Conservation (phyloP, 2,888 invertebrate species). For the Cotesia congregata region DNA sequence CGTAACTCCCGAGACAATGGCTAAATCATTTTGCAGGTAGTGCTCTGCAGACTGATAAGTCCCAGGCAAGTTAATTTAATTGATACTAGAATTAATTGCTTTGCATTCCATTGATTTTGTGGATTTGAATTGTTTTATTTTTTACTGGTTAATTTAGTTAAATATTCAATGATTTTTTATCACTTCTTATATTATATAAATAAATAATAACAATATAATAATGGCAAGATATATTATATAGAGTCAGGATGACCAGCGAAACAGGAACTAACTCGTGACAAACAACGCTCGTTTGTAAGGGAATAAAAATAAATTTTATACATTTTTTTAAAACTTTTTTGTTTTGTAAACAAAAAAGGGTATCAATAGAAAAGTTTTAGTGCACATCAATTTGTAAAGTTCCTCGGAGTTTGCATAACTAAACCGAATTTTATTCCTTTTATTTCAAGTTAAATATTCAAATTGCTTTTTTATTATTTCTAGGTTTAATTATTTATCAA, state of each 20-base stretch:
- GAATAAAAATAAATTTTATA: slow-evolving; percentile 1
- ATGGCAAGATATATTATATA: too few relatives aligned
- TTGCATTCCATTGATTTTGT: too few relatives aligned
- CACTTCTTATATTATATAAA: too few relatives aligned
- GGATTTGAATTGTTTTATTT: not conserved
- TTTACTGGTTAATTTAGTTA: not conserved
- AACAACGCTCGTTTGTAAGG: slow-evolving; percentile 40
- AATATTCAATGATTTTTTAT: too few relatives aligned
- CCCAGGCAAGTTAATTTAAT: too few relatives aligned
- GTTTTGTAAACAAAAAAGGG: not conserved
- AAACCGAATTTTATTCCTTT: not conserved
- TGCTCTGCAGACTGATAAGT: too few relatives aligned
- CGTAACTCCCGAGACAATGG: slow-evolving; percentile 54
- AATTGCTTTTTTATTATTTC: not conserved
- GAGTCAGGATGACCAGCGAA: slow-evolving; percentile 48
- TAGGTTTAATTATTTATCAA: not conserved
- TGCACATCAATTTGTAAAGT: not conserved
- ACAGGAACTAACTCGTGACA: slow-evolving; percentile 50
- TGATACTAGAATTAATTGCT: too few relatives aligned
- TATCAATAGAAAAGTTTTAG: slow-evolving; percentile 4
- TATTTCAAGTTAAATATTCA: slow-evolving; percentile 5
- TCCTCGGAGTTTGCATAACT: not conserved
- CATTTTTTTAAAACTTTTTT: not conserved
- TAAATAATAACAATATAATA: too few relatives aligned
- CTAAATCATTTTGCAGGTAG: slow-evolving; percentile 46